A percentile compares a stretch with the other conserved stretches of the same genome.
These are phyloP conservation scores for Andrena marginata DNA, from an alignment of 2,888 invertebrate species.

Conservation along the genomic window DNA sequence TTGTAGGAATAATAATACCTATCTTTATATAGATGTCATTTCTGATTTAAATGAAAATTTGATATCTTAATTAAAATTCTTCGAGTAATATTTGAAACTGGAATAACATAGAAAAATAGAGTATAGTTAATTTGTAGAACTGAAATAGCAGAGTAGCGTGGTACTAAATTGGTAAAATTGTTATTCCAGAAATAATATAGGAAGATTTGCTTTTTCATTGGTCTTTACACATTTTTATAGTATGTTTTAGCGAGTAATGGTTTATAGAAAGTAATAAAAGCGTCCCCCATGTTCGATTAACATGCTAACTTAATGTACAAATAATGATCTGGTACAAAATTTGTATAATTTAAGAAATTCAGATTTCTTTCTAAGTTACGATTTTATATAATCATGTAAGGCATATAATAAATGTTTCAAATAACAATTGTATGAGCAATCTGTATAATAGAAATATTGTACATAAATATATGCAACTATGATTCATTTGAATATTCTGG, in stretches of 20 bases:
- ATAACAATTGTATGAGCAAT: slow-evolving; percentile 41
- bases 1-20: slow-evolving; percentile 19
- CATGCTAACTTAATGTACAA: slow-evolving; percentile 63
- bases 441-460: slow-evolving; percentile 47
- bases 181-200: slow-evolving; percentile 15
- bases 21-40: slow-evolving; percentile 24
- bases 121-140: slow-evolving; percentile 11
- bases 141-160: neutral
- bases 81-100: neutral
- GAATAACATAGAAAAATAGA: neutral
- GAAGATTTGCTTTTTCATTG: slow-evolving; percentile 9
- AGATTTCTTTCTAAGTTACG: slow-evolving; percentile 42
- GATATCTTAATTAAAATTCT: neutral
- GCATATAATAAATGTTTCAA: slow-evolving; percentile 37
- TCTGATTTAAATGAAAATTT: slow-evolving; percentile 7
- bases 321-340: slow-evolving; percentile 66
- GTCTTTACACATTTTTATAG: slow-evolving; percentile 45
- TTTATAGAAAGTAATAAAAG: slow-evolving; percentile 38
- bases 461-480: slow-evolving; percentile 53
- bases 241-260: slow-evolving; percentile 22
- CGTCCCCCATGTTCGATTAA: slow-evolving; percentile 53
- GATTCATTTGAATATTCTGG: slow-evolving; percentile 12
- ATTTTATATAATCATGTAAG: slow-evolving; percentile 46
- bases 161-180: slow-evolving; percentile 29
- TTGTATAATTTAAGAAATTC: slow-evolving; percentile 53